Conservation (phyloP, 2,797 vertebrate species). For the Acanthurus leucopareius region DNA sequence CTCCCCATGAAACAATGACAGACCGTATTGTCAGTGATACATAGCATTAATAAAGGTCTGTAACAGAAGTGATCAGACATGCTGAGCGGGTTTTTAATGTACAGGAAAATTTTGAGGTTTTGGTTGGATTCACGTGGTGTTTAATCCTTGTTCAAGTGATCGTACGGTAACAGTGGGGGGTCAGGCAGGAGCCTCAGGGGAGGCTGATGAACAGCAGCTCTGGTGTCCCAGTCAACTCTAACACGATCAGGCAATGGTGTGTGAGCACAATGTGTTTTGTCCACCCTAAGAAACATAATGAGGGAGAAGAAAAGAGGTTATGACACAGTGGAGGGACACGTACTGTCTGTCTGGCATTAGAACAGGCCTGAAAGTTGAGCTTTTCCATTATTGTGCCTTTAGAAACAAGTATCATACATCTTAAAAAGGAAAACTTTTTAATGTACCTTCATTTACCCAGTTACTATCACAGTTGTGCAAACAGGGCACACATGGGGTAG, state of each 20-base stretch:
- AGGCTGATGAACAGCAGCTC: constrained; percentile 59
- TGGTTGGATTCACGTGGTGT: constrained; percentile 12
- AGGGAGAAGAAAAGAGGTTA: constrained; percentile 85
- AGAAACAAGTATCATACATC: not conserved
- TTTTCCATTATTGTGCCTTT: not conserved
- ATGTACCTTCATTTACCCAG: not conserved
- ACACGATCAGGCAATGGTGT: constrained; percentile 90
- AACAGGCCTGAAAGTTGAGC: constrained; percentile 27
- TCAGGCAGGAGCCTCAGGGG: constrained; percentile 36
- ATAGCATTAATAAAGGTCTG: constrained; percentile 4
- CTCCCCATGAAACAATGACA: constrained; percentile 1
- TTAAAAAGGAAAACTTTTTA: not conserved
- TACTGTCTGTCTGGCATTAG: constrained; percentile 42
- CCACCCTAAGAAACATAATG: constrained; percentile 89
- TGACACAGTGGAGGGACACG: constrained; percentile 43
- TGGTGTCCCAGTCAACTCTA: constrained; percentile 86
- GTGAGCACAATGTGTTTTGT: constrained; percentile 87
- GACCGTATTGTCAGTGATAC: not conserved
- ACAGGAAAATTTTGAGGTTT: constrained; percentile 5
- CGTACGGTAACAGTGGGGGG: constrained; percentile 52
- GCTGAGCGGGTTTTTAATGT: constrained; percentile 7
- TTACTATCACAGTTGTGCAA: not conserved
- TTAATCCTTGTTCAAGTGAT: constrained; percentile 40
- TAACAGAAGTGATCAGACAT: not conserved
- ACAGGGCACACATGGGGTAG: too few relatives aligned